These are phyloP conservation scores for Apis mellifera DNA, from an alignment of 1,140 invertebrate species.

Conservation along the genomic window DNA sequence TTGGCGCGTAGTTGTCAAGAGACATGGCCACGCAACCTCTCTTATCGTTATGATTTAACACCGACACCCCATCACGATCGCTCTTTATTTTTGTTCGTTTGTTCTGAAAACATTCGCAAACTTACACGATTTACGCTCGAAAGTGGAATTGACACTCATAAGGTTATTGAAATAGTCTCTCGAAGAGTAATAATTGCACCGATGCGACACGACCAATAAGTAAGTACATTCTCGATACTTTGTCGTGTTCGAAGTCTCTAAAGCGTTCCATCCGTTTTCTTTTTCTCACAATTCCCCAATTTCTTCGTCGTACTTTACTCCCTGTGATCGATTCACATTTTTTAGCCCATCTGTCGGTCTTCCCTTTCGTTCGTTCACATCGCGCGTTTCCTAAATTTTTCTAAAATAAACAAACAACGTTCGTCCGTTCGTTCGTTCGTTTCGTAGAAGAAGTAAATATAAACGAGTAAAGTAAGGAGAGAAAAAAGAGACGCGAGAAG, in stretches of 20 bases:
- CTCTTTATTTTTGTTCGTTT: constrained; percentile 47
- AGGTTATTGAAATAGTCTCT: constrained; percentile 80
- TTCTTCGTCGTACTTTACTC: neutral
- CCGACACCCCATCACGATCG: constrained; percentile 53
- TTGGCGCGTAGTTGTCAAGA: constrained; percentile 73
- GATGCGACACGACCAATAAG: constrained; percentile 75
- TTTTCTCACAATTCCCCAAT: constrained; percentile 20
- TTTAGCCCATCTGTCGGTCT: neutral
- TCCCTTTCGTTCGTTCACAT: neutral
- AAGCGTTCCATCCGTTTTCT: constrained; percentile 50
- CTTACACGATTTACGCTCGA: constrained; percentile 76
- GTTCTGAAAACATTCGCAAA: constrained; percentile 68
- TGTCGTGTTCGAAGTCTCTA: constrained; percentile 28
- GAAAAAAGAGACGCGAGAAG: neutral
- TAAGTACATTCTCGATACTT: constrained; percentile 49
- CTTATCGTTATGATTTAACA: constrained; percentile 61
- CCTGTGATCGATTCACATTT: neutral
- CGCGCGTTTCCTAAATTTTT: neutral
- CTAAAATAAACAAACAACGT: no score
- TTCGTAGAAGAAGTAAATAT: neutral
- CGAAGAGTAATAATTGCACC: constrained; percentile 79
- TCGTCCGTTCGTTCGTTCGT: neutral
- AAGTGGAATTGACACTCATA: constrained; percentile 82
- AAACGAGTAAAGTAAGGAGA: no score
- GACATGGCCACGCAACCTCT: constrained; percentile 60